Evolutionary conservation across 2,888 invertebrate species (phyloP).

Genomic region (Diplolepis rosae): DNA sequence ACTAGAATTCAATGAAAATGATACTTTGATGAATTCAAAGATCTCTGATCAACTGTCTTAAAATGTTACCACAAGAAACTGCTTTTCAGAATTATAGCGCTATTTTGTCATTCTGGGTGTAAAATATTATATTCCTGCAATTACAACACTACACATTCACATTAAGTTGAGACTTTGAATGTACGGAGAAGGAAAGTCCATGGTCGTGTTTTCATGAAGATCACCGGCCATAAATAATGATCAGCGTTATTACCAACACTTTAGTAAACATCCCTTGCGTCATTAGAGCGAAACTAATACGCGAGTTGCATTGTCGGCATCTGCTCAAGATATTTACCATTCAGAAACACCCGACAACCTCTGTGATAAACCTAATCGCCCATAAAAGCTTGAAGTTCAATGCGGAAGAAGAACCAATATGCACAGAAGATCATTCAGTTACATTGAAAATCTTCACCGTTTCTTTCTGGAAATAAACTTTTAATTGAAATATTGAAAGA

Average conservation of each 20-base stretch:
- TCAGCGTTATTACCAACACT: constrained; percentile 63
- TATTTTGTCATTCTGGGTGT: too few species aligned
- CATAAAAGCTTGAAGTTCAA: not conserved
- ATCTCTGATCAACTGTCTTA: too few species aligned
- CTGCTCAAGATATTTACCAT: not conserved
- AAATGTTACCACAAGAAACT: too few species aligned
- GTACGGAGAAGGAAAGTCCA: constrained; percentile 39
- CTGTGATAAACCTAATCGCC: not conserved
- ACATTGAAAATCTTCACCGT: not conserved
- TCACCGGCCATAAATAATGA: constrained; percentile 66
- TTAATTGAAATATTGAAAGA: not conserved
- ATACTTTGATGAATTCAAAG: too few species aligned
- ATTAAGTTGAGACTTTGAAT: not conserved
- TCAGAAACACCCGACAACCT: not conserved
- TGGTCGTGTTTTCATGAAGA: constrained; percentile 57
- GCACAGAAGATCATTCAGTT: not conserved
- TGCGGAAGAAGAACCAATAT: not conserved
- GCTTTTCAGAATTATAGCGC: not conserved
- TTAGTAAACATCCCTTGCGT: constrained; percentile 55
- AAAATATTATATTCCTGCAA: too few species aligned
- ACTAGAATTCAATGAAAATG: too few species aligned
- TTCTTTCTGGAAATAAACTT: not conserved
- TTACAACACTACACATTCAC: not conserved
- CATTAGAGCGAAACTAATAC: constrained; percentile 55
- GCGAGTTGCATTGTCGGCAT: not conserved